These are phyloP conservation scores for Thamnophis elegans DNA, from an alignment of 2,797 vertebrate genomes.

Conservation along the genomic window DNA sequence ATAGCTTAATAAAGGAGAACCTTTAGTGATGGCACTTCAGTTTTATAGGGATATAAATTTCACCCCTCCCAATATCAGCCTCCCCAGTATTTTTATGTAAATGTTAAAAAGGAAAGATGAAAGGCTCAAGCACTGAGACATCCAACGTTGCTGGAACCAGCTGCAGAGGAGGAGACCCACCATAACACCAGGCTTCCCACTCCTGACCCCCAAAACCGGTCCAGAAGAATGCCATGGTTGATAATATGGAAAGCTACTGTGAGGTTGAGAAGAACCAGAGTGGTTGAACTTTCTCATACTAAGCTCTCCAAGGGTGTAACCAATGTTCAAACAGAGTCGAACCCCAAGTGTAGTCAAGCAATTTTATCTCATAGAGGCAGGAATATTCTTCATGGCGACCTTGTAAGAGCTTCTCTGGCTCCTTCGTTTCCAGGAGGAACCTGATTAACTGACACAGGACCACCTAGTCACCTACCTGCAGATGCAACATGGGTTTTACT, in stretches of 20 bases:
- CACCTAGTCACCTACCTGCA: neutral
- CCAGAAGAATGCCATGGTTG: neutral
- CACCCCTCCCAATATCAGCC: neutral
- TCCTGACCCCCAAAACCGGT: neutral
- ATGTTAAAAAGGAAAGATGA: neutral
- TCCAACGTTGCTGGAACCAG: neutral
- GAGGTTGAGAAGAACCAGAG: neutral
- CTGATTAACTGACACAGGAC: neutral
- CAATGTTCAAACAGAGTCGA: neutral
- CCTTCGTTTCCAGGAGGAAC: neutral
- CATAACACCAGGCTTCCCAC: neutral
- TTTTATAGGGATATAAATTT: neutral
- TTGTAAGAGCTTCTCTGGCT: neutral
- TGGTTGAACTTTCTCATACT: neutral
- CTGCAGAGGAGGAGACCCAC: neutral
- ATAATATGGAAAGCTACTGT: neutral
- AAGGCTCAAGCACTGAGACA: neutral
- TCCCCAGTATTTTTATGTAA: neutral
- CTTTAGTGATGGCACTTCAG: neutral
- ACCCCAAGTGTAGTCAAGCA: neutral
- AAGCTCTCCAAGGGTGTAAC: neutral
- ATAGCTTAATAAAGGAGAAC: neutral
- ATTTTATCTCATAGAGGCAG: neutral
- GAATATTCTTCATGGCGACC: neutral
- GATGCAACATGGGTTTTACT: neutral